phyloP scores from a whole-genome alignment of 2,797 vertebrate species.

The Threskiornis aethiopicus region DNA sequence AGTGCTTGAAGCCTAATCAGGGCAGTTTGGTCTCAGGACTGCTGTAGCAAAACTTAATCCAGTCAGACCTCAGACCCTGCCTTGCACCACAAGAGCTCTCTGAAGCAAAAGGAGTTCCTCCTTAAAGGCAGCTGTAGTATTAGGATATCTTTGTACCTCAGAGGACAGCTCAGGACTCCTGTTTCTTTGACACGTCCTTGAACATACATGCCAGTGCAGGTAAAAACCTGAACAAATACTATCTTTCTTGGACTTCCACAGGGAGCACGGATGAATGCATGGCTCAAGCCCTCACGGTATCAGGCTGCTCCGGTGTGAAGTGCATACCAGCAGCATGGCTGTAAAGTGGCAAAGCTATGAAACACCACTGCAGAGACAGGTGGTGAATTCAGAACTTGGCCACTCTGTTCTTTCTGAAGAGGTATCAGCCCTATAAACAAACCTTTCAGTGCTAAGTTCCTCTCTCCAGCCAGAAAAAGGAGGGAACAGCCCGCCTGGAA shows the following conservation, averaged over 20 bases:
- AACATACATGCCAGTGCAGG: background rate
- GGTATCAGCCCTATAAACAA: background rate
- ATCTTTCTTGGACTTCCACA: background rate
- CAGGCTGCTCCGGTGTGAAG: background rate
- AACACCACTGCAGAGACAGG: background rate
- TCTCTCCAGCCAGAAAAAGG: background rate
- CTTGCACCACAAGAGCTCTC: background rate
- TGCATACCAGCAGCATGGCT: background rate
- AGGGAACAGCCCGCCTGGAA: background rate
- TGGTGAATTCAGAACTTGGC: background rate
- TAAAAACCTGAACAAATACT: background rate
- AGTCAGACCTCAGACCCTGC: background rate
- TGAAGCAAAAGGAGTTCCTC: background rate
- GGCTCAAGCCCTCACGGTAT: background rate
- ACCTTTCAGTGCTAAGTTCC: background rate
- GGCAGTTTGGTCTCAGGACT: background rate
- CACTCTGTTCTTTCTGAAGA: background rate
- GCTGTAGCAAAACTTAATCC: background rate
- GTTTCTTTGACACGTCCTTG: background rate
- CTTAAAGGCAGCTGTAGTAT: background rate
- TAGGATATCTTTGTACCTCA: background rate
- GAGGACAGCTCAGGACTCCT: background rate
- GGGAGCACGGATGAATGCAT: background rate
- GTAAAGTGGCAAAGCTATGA: background rate
- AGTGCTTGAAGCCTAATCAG: background rate